A percentile compares a stretch with the other conserved stretches of the same genome.
phyloP scores from a whole-genome alignment of 2,797 vertebrate genomes.

The Rhadinocentrus ornatus region DNA sequence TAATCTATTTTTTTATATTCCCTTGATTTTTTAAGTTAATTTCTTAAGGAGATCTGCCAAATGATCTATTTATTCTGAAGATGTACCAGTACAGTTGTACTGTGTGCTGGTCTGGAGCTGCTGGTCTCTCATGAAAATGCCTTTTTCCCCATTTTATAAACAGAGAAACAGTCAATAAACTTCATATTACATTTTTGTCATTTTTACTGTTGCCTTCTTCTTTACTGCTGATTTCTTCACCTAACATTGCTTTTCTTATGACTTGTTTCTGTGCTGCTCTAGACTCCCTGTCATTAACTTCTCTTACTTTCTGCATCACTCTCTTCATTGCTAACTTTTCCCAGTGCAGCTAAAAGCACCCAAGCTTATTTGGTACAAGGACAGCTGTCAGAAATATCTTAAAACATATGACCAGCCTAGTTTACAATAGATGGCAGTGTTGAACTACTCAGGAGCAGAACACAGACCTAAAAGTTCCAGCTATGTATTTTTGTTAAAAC shows the following conservation, averaged over 20 bases:
- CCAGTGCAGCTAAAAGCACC: neutral
- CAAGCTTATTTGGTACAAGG: slow-evolving; percentile 23
- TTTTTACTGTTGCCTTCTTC: slow-evolving; percentile 5
- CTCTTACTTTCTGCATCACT: slow-evolving; percentile 11
- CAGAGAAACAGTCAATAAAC: neutral
- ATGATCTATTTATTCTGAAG: neutral
- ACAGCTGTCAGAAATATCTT: slow-evolving; percentile 27
- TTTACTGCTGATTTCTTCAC: slow-evolving; percentile 14
- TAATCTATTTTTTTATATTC: neutral
- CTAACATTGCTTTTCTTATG: slow-evolving; percentile 1
- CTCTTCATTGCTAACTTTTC: slow-evolving; percentile 2
- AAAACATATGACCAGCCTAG: slow-evolving; percentile 22
- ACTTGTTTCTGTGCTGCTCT: slow-evolving; percentile 15
- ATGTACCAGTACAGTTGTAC: neutral
- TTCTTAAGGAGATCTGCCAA: neutral
- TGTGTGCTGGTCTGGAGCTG: neutral
- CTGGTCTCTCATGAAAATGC: neutral
- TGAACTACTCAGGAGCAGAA: slow-evolving; percentile 56
- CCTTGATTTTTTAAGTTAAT: neutral
- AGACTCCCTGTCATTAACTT: slow-evolving; percentile 15
- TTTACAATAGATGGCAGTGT: slow-evolving; percentile 73
- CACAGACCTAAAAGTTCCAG: slow-evolving; percentile 40
- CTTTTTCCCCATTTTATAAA: neutral
- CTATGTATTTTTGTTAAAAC: slow-evolving; percentile 59
- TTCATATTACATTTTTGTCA: neutral